phyloP scores from a whole-genome alignment of 2,797 vertebrate species.

The Acomys russatus region DNA sequence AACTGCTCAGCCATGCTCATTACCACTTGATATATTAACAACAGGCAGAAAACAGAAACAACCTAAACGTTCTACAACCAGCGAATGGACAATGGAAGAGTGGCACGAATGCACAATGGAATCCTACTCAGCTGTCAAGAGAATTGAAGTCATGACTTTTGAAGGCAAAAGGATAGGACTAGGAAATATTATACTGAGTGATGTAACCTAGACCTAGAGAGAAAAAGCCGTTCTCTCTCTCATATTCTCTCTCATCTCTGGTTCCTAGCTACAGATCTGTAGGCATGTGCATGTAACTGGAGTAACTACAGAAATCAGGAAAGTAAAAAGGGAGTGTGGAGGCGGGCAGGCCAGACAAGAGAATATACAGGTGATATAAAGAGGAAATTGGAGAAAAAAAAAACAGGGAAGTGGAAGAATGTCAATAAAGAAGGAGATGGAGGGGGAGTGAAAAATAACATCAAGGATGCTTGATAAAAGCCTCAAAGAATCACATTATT shows the following conservation, averaged over 20 bases:
- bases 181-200: background rate
- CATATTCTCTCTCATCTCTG: background rate
- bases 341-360: background rate
- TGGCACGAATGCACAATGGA: background rate
- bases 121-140: background rate
- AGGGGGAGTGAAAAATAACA: background rate
- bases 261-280: background rate
- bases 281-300: background rate
- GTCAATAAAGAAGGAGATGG: background rate
- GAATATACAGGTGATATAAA: background rate
- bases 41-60: background rate
- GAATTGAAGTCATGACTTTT: background rate
- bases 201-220: background rate
- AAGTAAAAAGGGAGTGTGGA: background rate
- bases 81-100: background rate
- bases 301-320: too few species aligned
- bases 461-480: background rate
- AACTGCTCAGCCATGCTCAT: too few species aligned
- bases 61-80: background rate
- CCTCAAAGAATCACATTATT: background rate
- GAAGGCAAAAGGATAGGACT: background rate
- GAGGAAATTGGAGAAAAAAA: background rate
- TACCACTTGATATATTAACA: background rate
- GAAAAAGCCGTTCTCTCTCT: too few species aligned
- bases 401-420: background rate